Conservation (phyloP, 2,113 vertebrate species). For the Gulo gulo region DNA sequence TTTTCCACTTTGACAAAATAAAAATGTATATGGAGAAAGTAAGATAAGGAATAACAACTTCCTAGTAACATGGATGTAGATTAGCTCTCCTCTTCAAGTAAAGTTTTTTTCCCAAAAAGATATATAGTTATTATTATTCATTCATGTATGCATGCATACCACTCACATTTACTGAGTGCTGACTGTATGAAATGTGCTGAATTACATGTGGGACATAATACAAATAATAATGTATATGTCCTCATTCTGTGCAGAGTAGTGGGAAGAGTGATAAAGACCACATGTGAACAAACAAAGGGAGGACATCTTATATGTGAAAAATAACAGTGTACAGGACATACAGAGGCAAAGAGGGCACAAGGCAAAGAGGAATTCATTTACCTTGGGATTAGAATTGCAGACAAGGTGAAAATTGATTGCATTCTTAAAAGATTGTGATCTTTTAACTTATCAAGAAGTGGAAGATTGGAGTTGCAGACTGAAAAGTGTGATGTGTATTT, state of each 20-base stretch:
- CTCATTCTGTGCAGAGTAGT: fast-evolving
- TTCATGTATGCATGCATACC: not conserved
- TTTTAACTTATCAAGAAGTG: not conserved
- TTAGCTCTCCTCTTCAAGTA: not conserved
- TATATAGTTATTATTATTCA: not conserved
- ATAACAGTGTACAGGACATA: too few species aligned
- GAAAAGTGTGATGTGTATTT: not conserved
- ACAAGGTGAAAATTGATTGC: not conserved
- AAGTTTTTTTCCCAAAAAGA: not conserved
- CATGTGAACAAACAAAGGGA: fast-evolving
- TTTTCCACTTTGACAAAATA: not conserved
- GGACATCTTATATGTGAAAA: fast-evolving
- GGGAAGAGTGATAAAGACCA: fast-evolving
- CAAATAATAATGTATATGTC: fast-evolving
- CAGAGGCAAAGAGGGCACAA: fast-evolving
- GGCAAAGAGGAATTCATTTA: not conserved
- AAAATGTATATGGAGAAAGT: not conserved
- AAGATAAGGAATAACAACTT: not conserved
- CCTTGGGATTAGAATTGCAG: fast-evolving
- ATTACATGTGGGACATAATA: not conserved
- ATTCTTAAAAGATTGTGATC: not conserved
- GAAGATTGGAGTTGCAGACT: not conserved
- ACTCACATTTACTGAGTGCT: not conserved
- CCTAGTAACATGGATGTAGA: not conserved
- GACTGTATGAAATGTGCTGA: too few species aligned